Evolutionary conservation across 2,113 vertebrate genomes (phyloP).

Genomic region (Planiliza haematocheilus): DNA sequence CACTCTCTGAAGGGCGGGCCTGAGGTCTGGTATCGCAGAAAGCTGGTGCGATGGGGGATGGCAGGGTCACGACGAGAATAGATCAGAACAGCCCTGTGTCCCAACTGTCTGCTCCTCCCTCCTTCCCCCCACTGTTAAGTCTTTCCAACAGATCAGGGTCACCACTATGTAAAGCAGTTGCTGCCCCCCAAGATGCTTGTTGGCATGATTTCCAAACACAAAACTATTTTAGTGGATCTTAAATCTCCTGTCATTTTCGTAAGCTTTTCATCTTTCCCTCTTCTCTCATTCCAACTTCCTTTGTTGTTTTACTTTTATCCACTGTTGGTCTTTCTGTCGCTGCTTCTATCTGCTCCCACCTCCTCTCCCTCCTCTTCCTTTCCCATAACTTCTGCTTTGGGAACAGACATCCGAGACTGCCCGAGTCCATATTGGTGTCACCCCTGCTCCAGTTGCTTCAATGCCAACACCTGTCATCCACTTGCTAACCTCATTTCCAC

Average conservation of each 20-base stretch:
- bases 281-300: not conserved
- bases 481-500: slow-evolving; percentile 31
- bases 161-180: slow-evolving; percentile 29
- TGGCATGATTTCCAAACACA: slow-evolving; percentile 12
- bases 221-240: slow-evolving; percentile 10
- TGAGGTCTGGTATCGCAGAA: slow-evolving; percentile 56
- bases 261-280: slow-evolving; percentile 6
- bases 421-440: slow-evolving; percentile 9
- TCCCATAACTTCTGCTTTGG: not conserved
- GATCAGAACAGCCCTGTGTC: slow-evolving; percentile 35
- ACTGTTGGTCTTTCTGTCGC: slow-evolving; percentile 12
- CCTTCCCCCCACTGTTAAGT: not conserved
- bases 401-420: slow-evolving; percentile 27
- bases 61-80: slow-evolving; percentile 59
- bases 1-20: not conserved
- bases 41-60: slow-evolving; percentile 6
- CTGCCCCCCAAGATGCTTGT: slow-evolving; percentile 1
- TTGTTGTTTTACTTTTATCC: slow-evolving; percentile 16
- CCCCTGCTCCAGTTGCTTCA: not conserved
- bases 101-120: slow-evolving; percentile 24
- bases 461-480: slow-evolving; percentile 50
- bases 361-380: not conserved
- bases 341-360: slow-evolving; percentile 7
- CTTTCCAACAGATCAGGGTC: slow-evolving; percentile 44
- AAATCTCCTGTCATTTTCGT: not conserved